Evolutionary conservation across 2,113 vertebrate genomes (phyloP).

Genomic region (Nipponia nippon): DNA sequence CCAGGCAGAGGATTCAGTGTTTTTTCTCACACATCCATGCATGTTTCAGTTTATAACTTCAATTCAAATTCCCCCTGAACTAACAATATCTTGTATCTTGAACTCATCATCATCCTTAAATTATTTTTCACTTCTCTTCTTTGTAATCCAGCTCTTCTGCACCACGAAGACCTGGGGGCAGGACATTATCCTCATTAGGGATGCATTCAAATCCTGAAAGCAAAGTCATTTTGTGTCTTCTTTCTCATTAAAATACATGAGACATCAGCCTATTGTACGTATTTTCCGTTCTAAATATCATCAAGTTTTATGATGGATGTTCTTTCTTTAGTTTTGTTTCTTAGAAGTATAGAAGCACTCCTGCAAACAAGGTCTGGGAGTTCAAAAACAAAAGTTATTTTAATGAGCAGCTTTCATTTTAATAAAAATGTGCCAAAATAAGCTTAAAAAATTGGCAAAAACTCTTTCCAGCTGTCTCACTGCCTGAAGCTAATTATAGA

Average conservation of each 20-base stretch:
- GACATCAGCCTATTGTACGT: not conserved
- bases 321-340: not conserved
- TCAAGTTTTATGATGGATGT: not conserved
- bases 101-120: not conserved
- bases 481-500: conserved; percentile 41
- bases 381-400: conserved; percentile 37
- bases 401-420: conserved; percentile 39
- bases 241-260: conserved; percentile 30
- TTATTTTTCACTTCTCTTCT: conserved; percentile 8
- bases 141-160: not conserved
- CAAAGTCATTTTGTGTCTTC: not conserved
- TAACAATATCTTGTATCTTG: not conserved
- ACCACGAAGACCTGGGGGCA: not conserved
- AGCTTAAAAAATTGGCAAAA: not conserved
- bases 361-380: not conserved
- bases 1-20: rapidly evolving
- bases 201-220: conserved; percentile 25
- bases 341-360: not conserved
- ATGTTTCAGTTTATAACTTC: not conserved
- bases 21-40: not conserved
- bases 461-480: not conserved
- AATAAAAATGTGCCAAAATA: conserved; percentile 33
- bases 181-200: conserved; percentile 31
- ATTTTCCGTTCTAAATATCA: not conserved
- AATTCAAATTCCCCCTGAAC: not conserved